Evolutionary conservation across 1,140 invertebrate species (phyloP).

Genomic region (Leptopilina clavipes): DNA sequence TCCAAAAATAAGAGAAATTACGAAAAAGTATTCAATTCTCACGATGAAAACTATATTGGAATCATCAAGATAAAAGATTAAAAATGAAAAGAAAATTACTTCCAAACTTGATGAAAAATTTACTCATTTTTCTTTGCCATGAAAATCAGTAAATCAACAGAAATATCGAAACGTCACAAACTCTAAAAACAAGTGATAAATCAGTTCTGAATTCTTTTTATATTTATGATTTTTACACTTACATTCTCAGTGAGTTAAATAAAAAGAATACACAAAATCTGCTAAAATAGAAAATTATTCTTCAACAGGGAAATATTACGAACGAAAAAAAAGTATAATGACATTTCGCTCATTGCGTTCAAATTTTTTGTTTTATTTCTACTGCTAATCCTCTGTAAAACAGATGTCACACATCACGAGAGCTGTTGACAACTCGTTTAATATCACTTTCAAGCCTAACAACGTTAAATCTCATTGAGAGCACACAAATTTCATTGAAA

Average conservation of each 20-base stretch:
- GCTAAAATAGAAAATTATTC: too few species aligned
- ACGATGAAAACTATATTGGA: too few species aligned
- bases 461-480: constrained; percentile 1
- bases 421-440: constrained; percentile 3
- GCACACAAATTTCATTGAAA: constrained; percentile 4
- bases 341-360: neutral
- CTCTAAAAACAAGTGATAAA: constrained; percentile 16
- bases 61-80: too few species aligned
- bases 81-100: too few species aligned
- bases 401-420: neutral
- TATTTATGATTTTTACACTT: neutral
- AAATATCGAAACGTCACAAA: neutral
- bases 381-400: neutral
- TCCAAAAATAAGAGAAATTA: too few species aligned
- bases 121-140: neutral
- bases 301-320: too few species aligned
- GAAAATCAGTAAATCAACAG: neutral
- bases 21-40: too few species aligned
- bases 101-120: too few species aligned
- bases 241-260: neutral
- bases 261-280: too few species aligned
- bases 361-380: neutral
- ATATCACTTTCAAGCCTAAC: neutral
- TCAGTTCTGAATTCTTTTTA: neutral
- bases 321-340: neutral